Base-by-base conservation (phyloP, 2,888 invertebrate genomes). In the Agriopis marginaria region DNA sequence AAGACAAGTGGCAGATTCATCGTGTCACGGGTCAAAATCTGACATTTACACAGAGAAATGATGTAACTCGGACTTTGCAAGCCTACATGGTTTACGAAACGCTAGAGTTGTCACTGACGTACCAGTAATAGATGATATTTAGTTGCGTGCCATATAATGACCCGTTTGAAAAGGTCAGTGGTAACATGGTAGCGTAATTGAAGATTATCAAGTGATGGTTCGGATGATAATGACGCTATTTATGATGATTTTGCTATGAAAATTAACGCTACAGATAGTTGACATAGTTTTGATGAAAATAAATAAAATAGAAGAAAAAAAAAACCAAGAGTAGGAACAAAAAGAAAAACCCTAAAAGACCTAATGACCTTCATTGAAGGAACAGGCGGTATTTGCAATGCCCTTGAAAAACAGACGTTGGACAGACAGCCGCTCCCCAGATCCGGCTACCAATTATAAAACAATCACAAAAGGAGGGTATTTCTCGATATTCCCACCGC, bases 21-120 rank as follows among this genome's bases (percentile, higher is more conserved):
- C 83, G 74, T 86, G 88, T 87, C 89, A 87, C 83, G 84, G 92
- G 93, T 93, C 91, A 93, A 86, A 86, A 87, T 92, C 89, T 92
- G 92, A 87, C 92, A 93, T 93, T 94, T 92, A 82, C 84, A 82
- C 80, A 84, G 82, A 84, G 71, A 79, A 82, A 85, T 91, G 88
- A 89, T 79, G 86, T 88, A 89, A 90, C 77, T n/a, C 47, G 72
- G 77, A 75, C 79, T 76, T 71, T 71, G 79, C 78, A 73, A 80
- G 73, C 73, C 73, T 59, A 74, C 68, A 70, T 60, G 68, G 77
- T 75, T 90, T 89, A 82, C 87, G 84, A 89, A 90, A 91, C 80
- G 76, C 77, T 76, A 77, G 63, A 85, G 82, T 86, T 87, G 89
- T 89, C 88, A 87, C 84, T 87, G 75, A 75, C 79, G 75, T 75